phyloP scores from a whole-genome alignment of 1,140 invertebrate genomes.

The Campoletis sonorensis region DNA sequence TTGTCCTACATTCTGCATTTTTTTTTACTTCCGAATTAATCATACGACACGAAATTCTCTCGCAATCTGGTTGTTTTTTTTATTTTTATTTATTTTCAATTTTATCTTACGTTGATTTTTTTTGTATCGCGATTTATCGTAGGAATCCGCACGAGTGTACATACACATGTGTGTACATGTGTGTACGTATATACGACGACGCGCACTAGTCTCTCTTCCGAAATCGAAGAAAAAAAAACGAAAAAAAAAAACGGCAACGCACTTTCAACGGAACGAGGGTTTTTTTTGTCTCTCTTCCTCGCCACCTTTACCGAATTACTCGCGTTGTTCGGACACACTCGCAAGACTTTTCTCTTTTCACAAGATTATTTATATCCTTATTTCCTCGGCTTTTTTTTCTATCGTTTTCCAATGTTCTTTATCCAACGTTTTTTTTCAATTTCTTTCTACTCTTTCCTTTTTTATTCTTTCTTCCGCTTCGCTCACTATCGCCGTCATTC shows the following conservation, averaged over 20 bases:
- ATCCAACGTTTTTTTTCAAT: constrained; percentile 49
- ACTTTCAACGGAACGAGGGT: constrained; percentile 18
- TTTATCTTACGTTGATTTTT: constrained; percentile 24
- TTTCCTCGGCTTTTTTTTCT: background rate
- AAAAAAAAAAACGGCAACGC: constrained; percentile 21
- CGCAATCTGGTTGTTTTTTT: constrained; percentile 41
- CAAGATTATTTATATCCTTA: background rate
- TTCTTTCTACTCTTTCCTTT: background rate
- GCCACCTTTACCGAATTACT: background rate
- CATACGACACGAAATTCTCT: constrained; percentile 77
- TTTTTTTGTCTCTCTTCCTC: background rate
- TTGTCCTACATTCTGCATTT: constrained; percentile 93
- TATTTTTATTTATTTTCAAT: constrained; percentile 27
- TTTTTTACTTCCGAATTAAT: constrained; percentile 84
- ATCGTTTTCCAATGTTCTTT: constrained; percentile 50
- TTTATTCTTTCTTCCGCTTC: constrained; percentile 39
- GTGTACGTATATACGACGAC: background rate
- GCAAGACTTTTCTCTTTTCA: background rate
- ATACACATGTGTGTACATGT: too few relatives aligned
- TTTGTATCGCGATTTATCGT: too few relatives aligned
- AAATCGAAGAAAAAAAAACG: background rate
- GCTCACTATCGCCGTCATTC: constrained; percentile 80
- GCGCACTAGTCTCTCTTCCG: background rate
- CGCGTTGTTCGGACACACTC: background rate
- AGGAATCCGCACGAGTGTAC: too few relatives aligned